Evolutionary conservation across 1,140 invertebrate genomes (phyloP), one percentile per base, ranked within the genome.

Genomic region (Drepana arcuata): DNA sequence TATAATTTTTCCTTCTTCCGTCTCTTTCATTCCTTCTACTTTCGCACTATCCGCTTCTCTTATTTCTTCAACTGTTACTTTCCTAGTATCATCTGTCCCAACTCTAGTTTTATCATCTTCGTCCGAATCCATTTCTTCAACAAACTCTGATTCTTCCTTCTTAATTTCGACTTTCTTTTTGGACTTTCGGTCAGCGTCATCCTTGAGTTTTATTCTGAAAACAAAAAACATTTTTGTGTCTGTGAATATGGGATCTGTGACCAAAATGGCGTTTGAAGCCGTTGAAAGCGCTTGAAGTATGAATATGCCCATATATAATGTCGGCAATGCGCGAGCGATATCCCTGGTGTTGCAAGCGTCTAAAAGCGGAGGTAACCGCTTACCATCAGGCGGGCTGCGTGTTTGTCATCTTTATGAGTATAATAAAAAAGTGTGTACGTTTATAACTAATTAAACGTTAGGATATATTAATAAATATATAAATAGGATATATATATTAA

Each of bases 71-170:
- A 5, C n/a, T n/a, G n/a, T 34, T 21, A 5, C 9, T 4, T 21
- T 21, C 18, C 9, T 4, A 21, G 9, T 34, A 33, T 44, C 31
- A 6, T 18, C 14, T 28, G 18, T 23, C 18, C 34, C 29, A 36
- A 42, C 23, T 15, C 10, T 14, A 14, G 18, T 9, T 32, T 35
- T 16, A 14, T 37, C 31, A 36, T 74, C 79, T 38, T 84, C 79
- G 37, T 84, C 80, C 0, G 80, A 83, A 26, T 84, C 82, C 41
- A 83, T 48, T 66, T 84, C 82, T 65, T 81, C 82, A 2, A 71
- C 66, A 36, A 84, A 83, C 48, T 75, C 78, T 5, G 24, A 35
- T 28, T 75, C 66, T 33, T 69, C 61, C 34, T 56, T 32, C 40
- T 65, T 72, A 1, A 34, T 23, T 10, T 51, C 39, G 50, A 48